These are phyloP conservation scores for Peromyscus maniculatus DNA, from an alignment of 2,113 vertebrate species.

Conservation along the genomic window DNA sequence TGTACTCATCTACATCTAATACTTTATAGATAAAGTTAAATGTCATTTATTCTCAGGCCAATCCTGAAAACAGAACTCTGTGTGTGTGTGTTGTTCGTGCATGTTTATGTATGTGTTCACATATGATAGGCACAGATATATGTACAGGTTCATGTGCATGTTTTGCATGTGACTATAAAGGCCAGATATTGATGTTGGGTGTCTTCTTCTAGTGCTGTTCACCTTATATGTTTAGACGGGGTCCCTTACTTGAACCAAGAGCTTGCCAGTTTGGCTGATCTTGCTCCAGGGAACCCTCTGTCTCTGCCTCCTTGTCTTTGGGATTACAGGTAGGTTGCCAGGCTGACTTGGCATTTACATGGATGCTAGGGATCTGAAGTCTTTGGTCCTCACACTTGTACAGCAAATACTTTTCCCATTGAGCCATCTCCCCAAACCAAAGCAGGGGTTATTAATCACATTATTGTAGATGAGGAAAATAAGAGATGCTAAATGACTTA, in stretches of 20 bases:
- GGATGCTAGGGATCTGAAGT: neutral
- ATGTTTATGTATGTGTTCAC: neutral
- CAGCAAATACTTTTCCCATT: neutral
- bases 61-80: neutral
- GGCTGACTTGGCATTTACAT: neutral
- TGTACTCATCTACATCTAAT: neutral
- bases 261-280: neutral
- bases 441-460: neutral
- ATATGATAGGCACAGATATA: neutral
- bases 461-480: constrained; percentile 30
- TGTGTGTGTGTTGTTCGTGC: neutral
- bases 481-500: constrained; percentile 44
- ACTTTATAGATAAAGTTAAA: neutral
- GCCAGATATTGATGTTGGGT: neutral
- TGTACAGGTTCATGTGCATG: neutral
- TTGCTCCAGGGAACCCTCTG: neutral
- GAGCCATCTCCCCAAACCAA: neutral
- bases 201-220: neutral
- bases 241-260: neutral
- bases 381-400: neutral
- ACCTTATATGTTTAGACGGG: neutral
- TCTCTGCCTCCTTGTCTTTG: neutral
- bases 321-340: neutral
- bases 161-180: neutral
- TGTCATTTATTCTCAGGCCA: constrained; percentile 41